Conservation (phyloP, 2,888 invertebrate genomes). For the Carterocephalus palaemon region DNA sequence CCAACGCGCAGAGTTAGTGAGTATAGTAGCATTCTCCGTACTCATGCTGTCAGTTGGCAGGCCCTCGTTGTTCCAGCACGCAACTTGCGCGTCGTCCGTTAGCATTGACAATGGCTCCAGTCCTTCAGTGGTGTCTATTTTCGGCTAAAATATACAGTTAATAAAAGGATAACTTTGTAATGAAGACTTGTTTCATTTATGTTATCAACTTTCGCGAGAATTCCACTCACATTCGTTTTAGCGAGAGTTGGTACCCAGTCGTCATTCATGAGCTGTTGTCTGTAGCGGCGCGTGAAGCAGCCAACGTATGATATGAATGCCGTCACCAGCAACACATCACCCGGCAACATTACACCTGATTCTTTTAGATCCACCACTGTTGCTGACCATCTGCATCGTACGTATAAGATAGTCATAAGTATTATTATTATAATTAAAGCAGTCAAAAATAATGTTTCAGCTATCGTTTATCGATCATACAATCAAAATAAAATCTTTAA, state of each 20-base stretch:
- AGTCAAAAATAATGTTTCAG: too few species aligned
- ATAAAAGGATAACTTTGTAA: background rate
- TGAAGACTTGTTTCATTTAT: background rate
- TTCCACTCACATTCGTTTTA: constrained; percentile 75
- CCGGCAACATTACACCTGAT: constrained; percentile 89
- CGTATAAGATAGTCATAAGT: too few species aligned
- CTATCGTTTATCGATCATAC: too few species aligned
- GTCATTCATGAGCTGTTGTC: constrained; percentile 86
- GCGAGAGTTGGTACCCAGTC: constrained; percentile 90
- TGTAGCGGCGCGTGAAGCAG: constrained; percentile 92
- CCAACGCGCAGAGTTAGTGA: constrained; percentile 94
- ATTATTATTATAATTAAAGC: too few species aligned
- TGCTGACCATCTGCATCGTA: constrained; percentile 60
- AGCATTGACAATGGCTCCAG: constrained; percentile 91
- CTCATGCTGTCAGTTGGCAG: constrained; percentile 96
- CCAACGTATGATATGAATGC: constrained; percentile 98
- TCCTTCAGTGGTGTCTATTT: constrained; percentile 88
- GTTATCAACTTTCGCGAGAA: background rate
- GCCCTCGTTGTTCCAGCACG: constrained; percentile 96
- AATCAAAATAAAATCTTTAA: too few species aligned
- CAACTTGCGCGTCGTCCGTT: constrained; percentile 95
- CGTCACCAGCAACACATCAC: constrained; percentile 92
- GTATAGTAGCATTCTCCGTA: constrained; percentile 94
- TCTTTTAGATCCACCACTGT: constrained; percentile 80
- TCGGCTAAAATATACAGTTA: constrained; percentile 67